Evolutionary conservation across 2,113 vertebrate genomes (phyloP), one percentile per base, ranked within the genome.

Genomic region (Heptranchias perlo): DNA sequence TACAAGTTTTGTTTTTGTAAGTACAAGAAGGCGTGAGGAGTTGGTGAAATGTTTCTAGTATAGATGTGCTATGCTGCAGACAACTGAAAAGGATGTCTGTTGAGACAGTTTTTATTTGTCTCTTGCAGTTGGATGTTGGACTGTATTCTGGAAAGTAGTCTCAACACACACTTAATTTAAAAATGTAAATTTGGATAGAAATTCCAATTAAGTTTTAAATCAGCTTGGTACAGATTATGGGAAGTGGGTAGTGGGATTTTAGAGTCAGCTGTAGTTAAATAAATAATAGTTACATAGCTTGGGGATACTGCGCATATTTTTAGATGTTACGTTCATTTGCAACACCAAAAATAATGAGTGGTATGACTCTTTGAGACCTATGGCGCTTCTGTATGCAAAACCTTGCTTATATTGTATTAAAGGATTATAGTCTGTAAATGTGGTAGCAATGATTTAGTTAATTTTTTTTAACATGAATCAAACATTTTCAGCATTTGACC

Each of bases 321-420:
- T 69, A 95, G 47, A 52, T 69, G 44, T 69, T 95, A 23, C 35
- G 10, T 44, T 94, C 35, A 94, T 67, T 39, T 94, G n/a, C 92
- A 94, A 69, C 62, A 69, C 94, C 65, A 65, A 95, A 69, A 95
- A 95, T 54, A 89, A 65, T 95, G 94, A 95, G 94, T 95, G 94
- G 73, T 95, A 67, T 95, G 94, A 95, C 65, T 73, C 94, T 95
- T 95, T 95, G 94, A 95, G 94, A 95, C 65, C 16, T 52, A 47
- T 95, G 94, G 94, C 73, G 65, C 94, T 95, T 95, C 64, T 69
- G 65, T 95, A 47, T 95, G 94, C 94, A 52, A 95, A 95, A 47
- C 64, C 2, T 94, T 69, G 64, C 47, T 11, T 67, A 31, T 73
- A 69, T 69, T 95, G 94, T 95, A 95, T 49, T 95, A 95, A 95